Evolutionary conservation across 2,113 vertebrate genomes (phyloP), one percentile per base, ranked within the genome.

Genomic region (Pithys albifrons): DNA sequence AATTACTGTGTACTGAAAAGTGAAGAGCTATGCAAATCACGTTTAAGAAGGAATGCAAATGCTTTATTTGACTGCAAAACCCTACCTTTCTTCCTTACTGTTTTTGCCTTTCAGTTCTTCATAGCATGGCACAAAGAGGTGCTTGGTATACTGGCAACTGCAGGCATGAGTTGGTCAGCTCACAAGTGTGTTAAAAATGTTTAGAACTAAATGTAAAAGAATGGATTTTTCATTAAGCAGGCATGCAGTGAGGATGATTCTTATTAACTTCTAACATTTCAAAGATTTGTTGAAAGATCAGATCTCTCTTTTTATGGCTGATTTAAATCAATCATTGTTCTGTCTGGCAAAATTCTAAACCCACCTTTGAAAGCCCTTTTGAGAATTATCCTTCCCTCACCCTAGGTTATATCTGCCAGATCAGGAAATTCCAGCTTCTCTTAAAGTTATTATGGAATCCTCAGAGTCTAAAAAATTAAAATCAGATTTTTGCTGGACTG

Each of bases 381-480:
- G 92, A 89, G 95, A 92, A 69, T 94, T 93, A 49, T 84, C n/a
- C 41, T 69, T 92, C 76, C 61, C 72, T 52, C 43, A 52, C 52
- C n/a, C 41, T 52, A 61, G 46, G 45, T 88, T 84, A 20, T 93
- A 84, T 88, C 73, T 89, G 52, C 65, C 85, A 94, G 91, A 94
- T 92, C 93, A 97, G 95, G 88, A 96, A 94, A 97, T 96, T 96
- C 92, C 95, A 94, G 39, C 84, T 89, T 35, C 81, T 89, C 73
- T 86, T 78, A 92, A 93, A 87, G 49, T 89, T 93, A 52, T 85
- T 92, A 10, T 72, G 73, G 70, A 91, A 78, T 91, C 94, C 85
- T 79, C 37, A 61, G 91, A 93, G 88, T 48, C 82, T 77, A 45
- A 92, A n/a, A n/a, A n/a, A n/a, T n/a, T n/a, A n/a, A n/a, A n/a